These are phyloP conservation scores for Labeo rohita DNA, from an alignment of 2,113 vertebrate genomes.

Conservation along the genomic window DNA sequence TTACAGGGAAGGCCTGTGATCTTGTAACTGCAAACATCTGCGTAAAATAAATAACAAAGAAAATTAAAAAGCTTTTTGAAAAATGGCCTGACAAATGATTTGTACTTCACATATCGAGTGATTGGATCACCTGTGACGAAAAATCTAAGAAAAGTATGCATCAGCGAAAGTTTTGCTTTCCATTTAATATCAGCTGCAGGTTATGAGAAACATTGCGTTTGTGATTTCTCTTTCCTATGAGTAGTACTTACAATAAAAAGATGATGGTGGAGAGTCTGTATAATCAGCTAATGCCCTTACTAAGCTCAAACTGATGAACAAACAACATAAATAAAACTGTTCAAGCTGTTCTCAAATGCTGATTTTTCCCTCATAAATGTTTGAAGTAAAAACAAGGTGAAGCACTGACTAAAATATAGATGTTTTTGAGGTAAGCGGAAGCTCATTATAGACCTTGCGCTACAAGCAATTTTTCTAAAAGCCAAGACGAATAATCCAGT, in stretches of 20 bases:
- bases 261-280: background rate
- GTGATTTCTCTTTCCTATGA: background rate
- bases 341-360: background rate
- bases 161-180: background rate
- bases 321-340: background rate
- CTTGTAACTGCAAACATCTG: background rate
- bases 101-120: too few species aligned
- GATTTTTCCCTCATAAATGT: background rate
- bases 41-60: background rate
- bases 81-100: too few species aligned
- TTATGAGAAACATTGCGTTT: background rate
- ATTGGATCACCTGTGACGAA: background rate
- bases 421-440: background rate
- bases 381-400: background rate
- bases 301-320: background rate
- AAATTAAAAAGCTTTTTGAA: background rate
- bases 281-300: background rate
- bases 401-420: background rate
- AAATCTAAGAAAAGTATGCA: background rate
- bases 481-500: slow-evolving; percentile 10
- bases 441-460: background rate
- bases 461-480: slow-evolving; percentile 18
- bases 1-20: background rate
- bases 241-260: background rate
- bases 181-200: background rate